Conservation (phyloP, 2,888 invertebrate species). For the Lampropteryx suffumata region DNA sequence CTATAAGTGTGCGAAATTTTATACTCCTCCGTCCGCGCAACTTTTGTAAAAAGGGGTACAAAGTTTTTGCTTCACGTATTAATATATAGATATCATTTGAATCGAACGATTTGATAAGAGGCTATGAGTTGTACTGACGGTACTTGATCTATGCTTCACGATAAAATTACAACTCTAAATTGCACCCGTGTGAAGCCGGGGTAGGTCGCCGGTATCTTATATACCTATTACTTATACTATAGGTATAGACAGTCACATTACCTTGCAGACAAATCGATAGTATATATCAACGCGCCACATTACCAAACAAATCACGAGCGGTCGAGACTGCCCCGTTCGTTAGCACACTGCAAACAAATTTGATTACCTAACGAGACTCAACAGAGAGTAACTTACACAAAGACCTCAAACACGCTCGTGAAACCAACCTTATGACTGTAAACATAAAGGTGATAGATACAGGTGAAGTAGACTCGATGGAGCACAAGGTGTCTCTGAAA, state of each 20-base stretch:
- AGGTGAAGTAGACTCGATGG: constrained; percentile 7
- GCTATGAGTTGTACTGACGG: too few relatives aligned
- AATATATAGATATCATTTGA: too few relatives aligned
- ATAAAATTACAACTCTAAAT: too few relatives aligned
- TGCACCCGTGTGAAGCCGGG: too few relatives aligned
- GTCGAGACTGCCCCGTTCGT: constrained; percentile 61
- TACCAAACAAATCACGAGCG: constrained; percentile 61
- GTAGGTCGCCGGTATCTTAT: too few relatives aligned
- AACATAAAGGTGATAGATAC: constrained; percentile 3
- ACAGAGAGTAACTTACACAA: constrained; percentile 22
- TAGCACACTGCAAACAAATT: constrained; percentile 73
- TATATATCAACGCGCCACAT: constrained; percentile 35
- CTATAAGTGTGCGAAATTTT: too few relatives aligned
- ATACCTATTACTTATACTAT: too few relatives aligned
- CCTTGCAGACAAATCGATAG: constrained; percentile 24
- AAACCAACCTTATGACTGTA: constrained; percentile 17
- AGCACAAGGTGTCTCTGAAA: constrained; percentile 1
- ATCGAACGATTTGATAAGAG: too few relatives aligned
- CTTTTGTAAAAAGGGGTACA: too few relatives aligned
- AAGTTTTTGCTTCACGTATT: too few relatives aligned
- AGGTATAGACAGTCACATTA: not conserved
- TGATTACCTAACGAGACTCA: constrained; percentile 72
- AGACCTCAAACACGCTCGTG: constrained; percentile 9
- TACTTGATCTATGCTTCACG: too few relatives aligned
- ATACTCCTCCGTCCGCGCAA: too few relatives aligned